Evolutionary conservation across 2,797 vertebrate genomes (phyloP), one percentile per base, ranked within the genome.

Genomic region (Cossypha dichroa): DNA sequence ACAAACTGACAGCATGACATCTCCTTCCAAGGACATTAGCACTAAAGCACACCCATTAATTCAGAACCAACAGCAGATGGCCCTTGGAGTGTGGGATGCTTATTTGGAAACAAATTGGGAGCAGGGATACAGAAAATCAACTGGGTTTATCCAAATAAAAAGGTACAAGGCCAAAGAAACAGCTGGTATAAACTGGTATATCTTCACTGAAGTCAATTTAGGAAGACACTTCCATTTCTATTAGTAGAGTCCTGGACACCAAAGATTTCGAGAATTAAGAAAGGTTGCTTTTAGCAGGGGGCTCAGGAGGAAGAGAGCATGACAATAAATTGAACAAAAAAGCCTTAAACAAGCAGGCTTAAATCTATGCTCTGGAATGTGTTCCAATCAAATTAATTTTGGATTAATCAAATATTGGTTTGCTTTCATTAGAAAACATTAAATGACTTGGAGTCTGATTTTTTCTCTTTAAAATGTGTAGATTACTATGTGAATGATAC

Each of bases 51-150:
- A 48, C 20, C 92, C 45, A 21, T 94, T 91, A 90, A 46, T 62
- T 85, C 62, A 64, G 60, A 95, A 88, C 22, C 77, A 95, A 69
- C 25, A 93, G 64, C 90, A 95, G 91, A 94, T 90, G 88, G 69
- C 26, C 54, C 54, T 68, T 90, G 58, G 49, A 88, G 38, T 54
- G 69, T 77, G 73, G 56, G 46, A 88, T 48, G 79, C 25, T 58
- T 80, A 77, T 88, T 77, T 88, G 88, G 66, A 97, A 96, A 86
- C 54, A 85, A 90, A 64, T 14, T 46, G 15, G 73, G 85, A 93
- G 40, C 12, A 29, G 20, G 13, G 25, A 68, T 76, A 70, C n/a
- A 82, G 74, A 82, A 82, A 88, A 87, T 66, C 74, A 87, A 45
- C 46, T 15, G 28, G 3, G 70, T 94, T 83, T 77, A 74, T 90